Evolutionary conservation across 1,140 invertebrate species (phyloP), one percentile per base, ranked within the genome.

Genomic region (Drosophila nasuta): DNA sequence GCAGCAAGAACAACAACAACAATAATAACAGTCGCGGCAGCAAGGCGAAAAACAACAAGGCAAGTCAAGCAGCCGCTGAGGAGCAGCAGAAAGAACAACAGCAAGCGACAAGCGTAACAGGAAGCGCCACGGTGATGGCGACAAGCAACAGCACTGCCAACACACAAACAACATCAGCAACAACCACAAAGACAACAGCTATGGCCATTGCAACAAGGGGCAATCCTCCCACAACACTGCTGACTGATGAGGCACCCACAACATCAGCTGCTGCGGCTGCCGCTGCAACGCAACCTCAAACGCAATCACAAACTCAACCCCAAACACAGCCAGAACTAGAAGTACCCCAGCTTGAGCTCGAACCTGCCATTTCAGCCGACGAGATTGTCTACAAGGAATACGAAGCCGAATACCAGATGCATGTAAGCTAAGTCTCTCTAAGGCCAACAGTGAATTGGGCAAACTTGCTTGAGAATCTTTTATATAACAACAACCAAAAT

Each of bases 371-470:
- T 89, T 75, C 79, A 85, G 81, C 81, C 58, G 75, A 91, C 64
- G 80, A 92, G 65, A 93, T 95, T 20, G 81, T 94, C 91, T 96
- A 97, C 94, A 94, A 96, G 82, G 95, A 96, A 89, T 97, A 98
- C 93, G 94, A 97, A 94, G 96, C 96, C 70, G 98, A 98, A 94
- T 91, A 96, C 74, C 97, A 98, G 94, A 98, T 99, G 97, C 96
- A 97, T 77, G 96, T 92, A 46, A 79, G 79, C 30, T 15, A 0
- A 3, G 30, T 5, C 1, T 25, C 3, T 38, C 11, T 30, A 35
- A 7, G 20, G 3, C 20, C 3, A 25, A 25, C 20, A 25, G 20
- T 25, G 20, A 25, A 25, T 4, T 25, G 20, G 20, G 3, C 20
- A 4, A 25, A 25, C 20, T 25, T 25, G 20, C 20, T 25, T 25